Evolutionary conservation across 35 echinoderm and acorn worm genomes (phyloP).

Genomic region (Lytechinus variegatus): DNA sequence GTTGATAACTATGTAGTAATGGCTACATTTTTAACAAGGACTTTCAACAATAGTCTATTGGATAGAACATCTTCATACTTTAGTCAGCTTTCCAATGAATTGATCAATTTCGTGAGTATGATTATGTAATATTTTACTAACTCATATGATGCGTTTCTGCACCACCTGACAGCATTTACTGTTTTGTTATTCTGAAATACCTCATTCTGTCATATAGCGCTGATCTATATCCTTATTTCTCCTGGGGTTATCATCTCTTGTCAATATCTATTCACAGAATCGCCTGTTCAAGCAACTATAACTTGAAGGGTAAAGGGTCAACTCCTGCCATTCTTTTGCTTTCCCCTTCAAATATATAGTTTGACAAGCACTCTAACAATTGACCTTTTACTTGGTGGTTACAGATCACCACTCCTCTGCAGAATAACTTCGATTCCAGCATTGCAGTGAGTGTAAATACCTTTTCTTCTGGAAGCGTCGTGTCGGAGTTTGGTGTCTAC

Average conservation of each 20-base stretch:
- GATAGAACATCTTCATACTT: not conserved
- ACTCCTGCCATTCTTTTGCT: too few relatives aligned
- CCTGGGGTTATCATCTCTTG: too few relatives aligned
- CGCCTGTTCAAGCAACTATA: too few relatives aligned
- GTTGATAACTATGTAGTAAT: conserved; percentile 4
- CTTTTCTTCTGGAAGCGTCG: not conserved
- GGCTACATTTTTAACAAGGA: not conserved
- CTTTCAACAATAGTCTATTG: not conserved
- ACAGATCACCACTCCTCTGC: not conserved
- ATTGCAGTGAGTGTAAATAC: not conserved
- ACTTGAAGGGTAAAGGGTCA: too few relatives aligned
- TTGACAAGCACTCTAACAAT: not conserved
- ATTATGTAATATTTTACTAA: not conserved
- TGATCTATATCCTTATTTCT: too few relatives aligned
- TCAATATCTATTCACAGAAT: too few relatives aligned
- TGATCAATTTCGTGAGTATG: not conserved
- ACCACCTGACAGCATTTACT: too few relatives aligned
- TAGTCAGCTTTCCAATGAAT: not conserved
- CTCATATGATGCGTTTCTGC: too few relatives aligned
- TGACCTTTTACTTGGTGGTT: not conserved
- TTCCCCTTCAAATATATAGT: not conserved
- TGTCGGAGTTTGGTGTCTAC: not conserved
- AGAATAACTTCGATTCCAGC: not conserved
- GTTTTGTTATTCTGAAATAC: too few relatives aligned
- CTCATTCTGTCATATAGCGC: too few relatives aligned